Conservation (phyloP, 2,797 vertebrate genomes). For the Enoplosus armatus region DNA sequence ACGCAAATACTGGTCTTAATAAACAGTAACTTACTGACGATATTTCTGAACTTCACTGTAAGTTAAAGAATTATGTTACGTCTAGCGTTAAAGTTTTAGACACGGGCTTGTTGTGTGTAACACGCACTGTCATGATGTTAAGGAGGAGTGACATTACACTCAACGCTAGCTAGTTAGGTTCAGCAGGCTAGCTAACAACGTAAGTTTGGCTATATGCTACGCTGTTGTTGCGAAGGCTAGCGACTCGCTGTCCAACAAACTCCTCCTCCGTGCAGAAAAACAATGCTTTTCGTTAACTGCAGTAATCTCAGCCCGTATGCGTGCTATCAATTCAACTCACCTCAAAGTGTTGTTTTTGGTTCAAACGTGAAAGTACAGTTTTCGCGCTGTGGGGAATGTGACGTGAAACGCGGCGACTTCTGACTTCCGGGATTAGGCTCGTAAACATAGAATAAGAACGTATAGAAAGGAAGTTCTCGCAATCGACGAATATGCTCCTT, state of each 20-base stretch:
- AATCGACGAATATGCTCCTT: too few species aligned
- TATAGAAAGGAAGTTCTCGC: background rate
- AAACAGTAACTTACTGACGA: background rate
- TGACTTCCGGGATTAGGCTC: conserved; percentile 55
- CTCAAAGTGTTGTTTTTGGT: background rate
- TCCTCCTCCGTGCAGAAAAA: background rate
- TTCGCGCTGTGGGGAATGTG: conserved; percentile 57
- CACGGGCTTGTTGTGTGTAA: background rate
- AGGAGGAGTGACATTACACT: background rate
- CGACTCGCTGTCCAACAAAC: too few species aligned
- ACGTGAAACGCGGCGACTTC: background rate
- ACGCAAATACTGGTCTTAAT: background rate
- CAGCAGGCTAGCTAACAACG: conserved; percentile 11
- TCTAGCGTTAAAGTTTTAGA: too few species aligned
- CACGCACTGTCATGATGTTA: background rate
- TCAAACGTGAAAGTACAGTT: conserved; percentile 25
- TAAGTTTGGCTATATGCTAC: conserved; percentile 5
- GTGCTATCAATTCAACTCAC: background rate
- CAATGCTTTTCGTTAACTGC: fast-evolving
- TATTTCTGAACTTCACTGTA: background rate
- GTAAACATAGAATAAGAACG: background rate
- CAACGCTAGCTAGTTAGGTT: too few species aligned
- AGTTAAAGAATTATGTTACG: background rate
- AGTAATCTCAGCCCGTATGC: fast-evolving
- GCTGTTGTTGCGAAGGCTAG: background rate